phyloP scores from a whole-genome alignment of 2,113 vertebrate genomes.

The Oreamnos americanus region DNA sequence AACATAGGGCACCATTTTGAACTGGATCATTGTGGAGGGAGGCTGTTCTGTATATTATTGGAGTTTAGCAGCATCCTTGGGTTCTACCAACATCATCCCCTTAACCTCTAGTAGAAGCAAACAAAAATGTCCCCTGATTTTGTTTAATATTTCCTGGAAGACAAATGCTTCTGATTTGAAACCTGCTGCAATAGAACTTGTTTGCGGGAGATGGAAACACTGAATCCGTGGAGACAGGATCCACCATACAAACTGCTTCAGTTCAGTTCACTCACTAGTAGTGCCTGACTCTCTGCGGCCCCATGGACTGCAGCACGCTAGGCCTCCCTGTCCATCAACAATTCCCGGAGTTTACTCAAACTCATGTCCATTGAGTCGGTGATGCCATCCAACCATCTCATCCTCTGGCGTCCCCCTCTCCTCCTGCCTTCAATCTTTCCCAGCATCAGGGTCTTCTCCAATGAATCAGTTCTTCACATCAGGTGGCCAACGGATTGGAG shows the following conservation, averaged over 20 bases:
- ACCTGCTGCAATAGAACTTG: accelerated
- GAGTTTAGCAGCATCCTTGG: not conserved
- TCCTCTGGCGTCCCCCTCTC: not conserved
- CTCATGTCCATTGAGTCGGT: not conserved
- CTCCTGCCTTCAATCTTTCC: not conserved
- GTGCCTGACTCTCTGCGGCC: not conserved
- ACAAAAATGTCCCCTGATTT: not conserved
- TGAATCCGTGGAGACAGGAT: accelerated
- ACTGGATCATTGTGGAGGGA: accelerated
- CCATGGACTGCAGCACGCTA: not conserved
- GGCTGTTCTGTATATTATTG: accelerated
- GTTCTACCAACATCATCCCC: not conserved
- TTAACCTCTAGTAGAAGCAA: not conserved
- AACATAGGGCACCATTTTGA: too few relatives aligned
- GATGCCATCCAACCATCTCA: not conserved
- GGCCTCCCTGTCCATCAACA: not conserved
- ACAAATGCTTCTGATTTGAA: not conserved
- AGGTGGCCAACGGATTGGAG: not conserved
- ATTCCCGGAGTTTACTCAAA: not conserved
- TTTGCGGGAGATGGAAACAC: accelerated
- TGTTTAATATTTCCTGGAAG: too few relatives aligned
- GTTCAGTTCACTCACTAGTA: not conserved
- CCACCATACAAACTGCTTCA: not conserved
- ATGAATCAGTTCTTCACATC: not conserved
- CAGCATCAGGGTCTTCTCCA: not conserved